Conservation (phyloP, 2,797 vertebrate genomes). For the Microchirus variegatus region DNA sequence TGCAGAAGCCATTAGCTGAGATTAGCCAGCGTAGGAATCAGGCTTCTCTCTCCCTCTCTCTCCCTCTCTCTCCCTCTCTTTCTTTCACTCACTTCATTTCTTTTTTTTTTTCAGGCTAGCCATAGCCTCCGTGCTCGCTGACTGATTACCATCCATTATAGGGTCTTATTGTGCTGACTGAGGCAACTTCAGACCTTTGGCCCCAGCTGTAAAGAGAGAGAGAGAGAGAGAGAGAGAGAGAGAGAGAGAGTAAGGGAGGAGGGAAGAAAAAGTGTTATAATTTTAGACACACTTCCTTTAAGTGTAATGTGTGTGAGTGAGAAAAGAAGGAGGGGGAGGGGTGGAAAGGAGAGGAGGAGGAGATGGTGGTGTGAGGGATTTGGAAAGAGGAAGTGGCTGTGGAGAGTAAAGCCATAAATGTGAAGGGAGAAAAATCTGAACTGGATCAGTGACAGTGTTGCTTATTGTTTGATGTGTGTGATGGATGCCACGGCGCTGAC, state of each 20-base stretch:
- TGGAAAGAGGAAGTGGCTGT: constrained; percentile 34
- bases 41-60: constrained; percentile 22
- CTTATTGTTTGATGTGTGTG: constrained; percentile 1
- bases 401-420: constrained; percentile 33
- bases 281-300: constrained; percentile 61
- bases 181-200: constrained; percentile 81
- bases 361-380: constrained; percentile 47
- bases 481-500: not conserved
- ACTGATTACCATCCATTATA: constrained; percentile 89
- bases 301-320: constrained; percentile 43
- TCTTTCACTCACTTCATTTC: constrained; percentile 24
- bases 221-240: constrained; percentile 28
- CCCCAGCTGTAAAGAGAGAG: constrained; percentile 59
- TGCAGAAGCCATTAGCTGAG: constrained; percentile 90
- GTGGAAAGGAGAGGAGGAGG: constrained; percentile 24
- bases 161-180: constrained; percentile 87
- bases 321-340: constrained; percentile 27
- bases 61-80: constrained; percentile 18
- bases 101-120: constrained; percentile 47
- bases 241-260: constrained; percentile 18
- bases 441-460: constrained; percentile 10
- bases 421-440: constrained; percentile 22
- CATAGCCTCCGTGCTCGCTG: constrained; percentile 83
- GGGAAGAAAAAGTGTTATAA: constrained; percentile 50
- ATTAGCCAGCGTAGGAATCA: constrained; percentile 83